phyloP scores from a whole-genome alignment of 2,113 vertebrate genomes.

The Gambusia affinis region DNA sequence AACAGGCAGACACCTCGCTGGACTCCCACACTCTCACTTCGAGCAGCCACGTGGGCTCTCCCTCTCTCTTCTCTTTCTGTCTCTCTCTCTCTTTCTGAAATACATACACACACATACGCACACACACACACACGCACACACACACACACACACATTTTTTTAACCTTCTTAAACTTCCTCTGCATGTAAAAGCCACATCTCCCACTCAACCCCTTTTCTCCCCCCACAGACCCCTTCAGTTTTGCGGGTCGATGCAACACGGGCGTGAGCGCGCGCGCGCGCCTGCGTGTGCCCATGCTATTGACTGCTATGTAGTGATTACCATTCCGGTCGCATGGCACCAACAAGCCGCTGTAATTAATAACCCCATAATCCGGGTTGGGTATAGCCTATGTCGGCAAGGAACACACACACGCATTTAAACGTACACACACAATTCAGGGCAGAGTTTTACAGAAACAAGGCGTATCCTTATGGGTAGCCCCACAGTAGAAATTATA shows the following conservation, averaged over 20 bases:
- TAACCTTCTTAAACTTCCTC: constrained; percentile 5
- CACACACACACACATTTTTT: neutral
- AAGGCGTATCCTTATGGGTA: constrained; percentile 66
- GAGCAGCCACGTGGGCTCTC: constrained; percentile 9
- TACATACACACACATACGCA: constrained; percentile 2
- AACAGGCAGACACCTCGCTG: constrained; percentile 49
- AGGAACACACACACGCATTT: constrained; percentile 43
- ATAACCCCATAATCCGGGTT: constrained; percentile 82
- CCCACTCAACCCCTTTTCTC: constrained; percentile 41
- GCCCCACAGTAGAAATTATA: constrained; percentile 72
- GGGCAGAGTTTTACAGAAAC: constrained; percentile 76
- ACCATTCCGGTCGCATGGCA: constrained; percentile 82
- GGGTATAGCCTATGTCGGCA: constrained; percentile 65
- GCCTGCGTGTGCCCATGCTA: constrained; percentile 50
- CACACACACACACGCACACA: constrained; percentile 3
- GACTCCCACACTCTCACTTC: constrained; percentile 18
- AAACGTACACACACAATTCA: constrained; percentile 58
- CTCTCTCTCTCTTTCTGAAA: neutral
- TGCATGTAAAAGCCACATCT: constrained; percentile 42
- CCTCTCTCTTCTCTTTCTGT: neutral
- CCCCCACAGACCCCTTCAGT: constrained; percentile 41
- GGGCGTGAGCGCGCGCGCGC: constrained; percentile 25
- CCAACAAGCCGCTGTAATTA: constrained; percentile 82
- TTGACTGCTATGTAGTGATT: constrained; percentile 83
- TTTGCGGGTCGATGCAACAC: constrained; percentile 50